Evolutionary conservation across 2,888 invertebrate species (phyloP).

Genomic region (Dione vanillae): DNA sequence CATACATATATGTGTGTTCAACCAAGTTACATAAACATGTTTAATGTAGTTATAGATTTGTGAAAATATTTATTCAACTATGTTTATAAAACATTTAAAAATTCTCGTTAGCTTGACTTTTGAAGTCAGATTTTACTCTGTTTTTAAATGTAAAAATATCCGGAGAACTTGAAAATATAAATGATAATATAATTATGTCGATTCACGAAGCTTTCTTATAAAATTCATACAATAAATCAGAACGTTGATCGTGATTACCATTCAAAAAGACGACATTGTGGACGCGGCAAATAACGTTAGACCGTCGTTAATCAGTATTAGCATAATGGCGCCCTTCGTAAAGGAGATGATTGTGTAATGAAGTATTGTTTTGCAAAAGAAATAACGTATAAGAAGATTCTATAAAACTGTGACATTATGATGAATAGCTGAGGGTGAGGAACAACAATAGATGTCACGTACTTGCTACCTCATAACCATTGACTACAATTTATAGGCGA

Average conservation of each 20-base stretch:
- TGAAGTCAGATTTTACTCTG: too few species aligned
- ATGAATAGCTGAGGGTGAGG: conserved; percentile 58
- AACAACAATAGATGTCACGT: conserved; percentile 72
- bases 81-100: too few species aligned
- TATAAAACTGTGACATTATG: conserved; percentile 62
- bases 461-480: conserved; percentile 75
- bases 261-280: conserved; percentile 28
- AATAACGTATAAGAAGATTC: conserved; percentile 56
- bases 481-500: conserved; percentile 67
- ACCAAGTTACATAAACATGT: too few species aligned
- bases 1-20: too few species aligned
- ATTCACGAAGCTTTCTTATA: conserved; percentile 7
- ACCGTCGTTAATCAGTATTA: conserved; percentile 38
- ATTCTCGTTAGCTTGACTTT: too few species aligned
- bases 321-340: conserved; percentile 39
- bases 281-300: conserved; percentile 36
- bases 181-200: conserved; percentile 19
- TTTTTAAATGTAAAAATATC: neutral
- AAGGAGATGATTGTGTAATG: conserved; percentile 40
- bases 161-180: neutral
- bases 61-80: too few species aligned
- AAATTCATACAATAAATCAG: conserved; percentile 25
- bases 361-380: conserved; percentile 48
- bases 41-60: too few species aligned
- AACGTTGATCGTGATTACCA: conserved; percentile 15